Conservation (phyloP, 2,797 vertebrate species). For the Synanceia verrucosa region DNA sequence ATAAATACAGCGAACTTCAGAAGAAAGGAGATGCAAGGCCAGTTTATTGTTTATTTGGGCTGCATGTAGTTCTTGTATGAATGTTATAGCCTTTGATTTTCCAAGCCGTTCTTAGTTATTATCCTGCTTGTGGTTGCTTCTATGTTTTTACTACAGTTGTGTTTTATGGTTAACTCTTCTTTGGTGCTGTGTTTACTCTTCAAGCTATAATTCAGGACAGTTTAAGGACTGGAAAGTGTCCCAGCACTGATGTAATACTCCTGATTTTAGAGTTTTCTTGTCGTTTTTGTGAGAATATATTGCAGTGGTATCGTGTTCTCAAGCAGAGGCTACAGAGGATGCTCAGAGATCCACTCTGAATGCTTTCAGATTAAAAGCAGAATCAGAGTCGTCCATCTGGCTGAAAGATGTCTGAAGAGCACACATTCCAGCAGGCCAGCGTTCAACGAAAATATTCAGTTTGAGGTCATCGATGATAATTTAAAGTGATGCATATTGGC, state of each 20-base stretch:
- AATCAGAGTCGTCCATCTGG: slow-evolving; percentile 26
- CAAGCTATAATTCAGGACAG: background rate
- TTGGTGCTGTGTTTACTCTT: background rate
- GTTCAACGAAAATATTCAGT: no score
- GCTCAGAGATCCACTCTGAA: slow-evolving; percentile 25
- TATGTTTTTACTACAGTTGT: background rate
- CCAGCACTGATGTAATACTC: background rate
- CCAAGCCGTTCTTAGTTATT: background rate
- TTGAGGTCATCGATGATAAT: background rate
- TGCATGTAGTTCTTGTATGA: background rate
- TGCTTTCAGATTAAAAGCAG: slow-evolving; percentile 23
- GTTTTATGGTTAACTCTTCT: background rate
- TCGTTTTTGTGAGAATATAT: background rate
- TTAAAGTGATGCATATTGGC: background rate
- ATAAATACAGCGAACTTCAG: background rate
- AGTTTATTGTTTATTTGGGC: background rate
- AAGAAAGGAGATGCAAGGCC: background rate
- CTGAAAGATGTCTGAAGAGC: slow-evolving; percentile 36
- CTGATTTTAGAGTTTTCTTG: background rate
- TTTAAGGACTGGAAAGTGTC: background rate
- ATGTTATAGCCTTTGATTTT: background rate
- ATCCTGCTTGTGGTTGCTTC: background rate
- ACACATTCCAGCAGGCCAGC: slow-evolving; percentile 38
- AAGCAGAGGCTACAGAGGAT: slow-evolving; percentile 10
- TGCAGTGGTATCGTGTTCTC: background rate